These are phyloP conservation scores for Vulpes lagopus DNA, from an alignment of 2,113 vertebrate species.

Conservation along the genomic window DNA sequence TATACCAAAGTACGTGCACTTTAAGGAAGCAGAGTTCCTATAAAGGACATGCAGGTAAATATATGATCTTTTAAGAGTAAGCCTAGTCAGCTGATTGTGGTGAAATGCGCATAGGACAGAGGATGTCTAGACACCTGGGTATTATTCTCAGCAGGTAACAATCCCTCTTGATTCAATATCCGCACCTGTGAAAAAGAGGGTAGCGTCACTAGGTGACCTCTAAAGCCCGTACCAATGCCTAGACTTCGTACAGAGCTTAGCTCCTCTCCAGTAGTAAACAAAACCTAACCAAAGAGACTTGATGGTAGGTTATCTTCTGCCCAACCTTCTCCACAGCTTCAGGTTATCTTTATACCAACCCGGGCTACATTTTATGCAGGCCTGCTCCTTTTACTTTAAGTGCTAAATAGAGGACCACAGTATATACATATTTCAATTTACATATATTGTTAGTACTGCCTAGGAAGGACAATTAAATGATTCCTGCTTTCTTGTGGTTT, in stretches of 20 bases:
- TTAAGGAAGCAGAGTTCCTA: conserved; percentile 26
- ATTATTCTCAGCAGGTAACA: conserved; percentile 39
- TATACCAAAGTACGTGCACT: neutral
- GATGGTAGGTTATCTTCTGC: neutral
- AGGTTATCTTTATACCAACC: neutral
- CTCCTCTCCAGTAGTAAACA: neutral
- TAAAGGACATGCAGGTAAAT: conserved; percentile 47
- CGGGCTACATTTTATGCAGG: neutral
- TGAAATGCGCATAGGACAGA: conserved; percentile 28
- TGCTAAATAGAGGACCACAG: conserved; percentile 5
- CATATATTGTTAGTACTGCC: conserved; percentile 8
- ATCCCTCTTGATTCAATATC: conserved; percentile 28
- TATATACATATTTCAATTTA: neutral
- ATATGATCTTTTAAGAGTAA: conserved; percentile 33
- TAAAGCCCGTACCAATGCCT: neutral
- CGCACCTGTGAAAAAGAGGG: conserved; percentile 5
- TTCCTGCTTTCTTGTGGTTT: conserved; percentile 28
- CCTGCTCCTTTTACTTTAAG: conserved; percentile 41
- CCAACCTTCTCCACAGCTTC: neutral
- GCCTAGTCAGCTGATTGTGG: conserved; percentile 43
- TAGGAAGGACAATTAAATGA: conserved; percentile 45
- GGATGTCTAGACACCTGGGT: conserved; percentile 46
- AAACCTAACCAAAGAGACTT: conserved; percentile 34
- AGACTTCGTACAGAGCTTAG: neutral
- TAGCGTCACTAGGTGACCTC: neutral